Percentiles rank a stretch among this genome's conserved stretches.
phyloP scores from a whole-genome alignment of 2,888 invertebrate genomes.

The Nomada ferruginata region DNA sequence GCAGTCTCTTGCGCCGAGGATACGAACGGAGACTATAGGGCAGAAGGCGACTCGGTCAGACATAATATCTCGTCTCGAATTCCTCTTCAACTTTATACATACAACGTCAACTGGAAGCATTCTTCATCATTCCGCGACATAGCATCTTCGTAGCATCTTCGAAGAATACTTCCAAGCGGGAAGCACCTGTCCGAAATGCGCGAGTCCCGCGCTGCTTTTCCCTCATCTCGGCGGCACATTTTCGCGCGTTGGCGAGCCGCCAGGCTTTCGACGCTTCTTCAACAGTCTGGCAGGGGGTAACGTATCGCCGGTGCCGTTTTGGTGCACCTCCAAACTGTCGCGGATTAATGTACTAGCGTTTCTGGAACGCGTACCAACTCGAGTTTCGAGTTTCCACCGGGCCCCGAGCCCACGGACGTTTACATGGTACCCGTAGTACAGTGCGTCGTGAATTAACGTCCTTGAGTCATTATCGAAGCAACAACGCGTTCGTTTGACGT shows the following conservation, averaged over 20 bases:
- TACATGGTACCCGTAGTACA: background rate
- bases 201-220: slow-evolving; percentile 22
- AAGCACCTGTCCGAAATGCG: slow-evolving; percentile 57
- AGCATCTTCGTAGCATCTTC: background rate
- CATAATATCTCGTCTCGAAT: slow-evolving; percentile 61
- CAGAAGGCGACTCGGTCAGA: slow-evolving; percentile 61
- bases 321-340: slow-evolving; percentile 46
- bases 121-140: background rate
- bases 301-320: slow-evolving; percentile 43
- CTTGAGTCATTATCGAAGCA: slow-evolving; percentile 31
- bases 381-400: slow-evolving; percentile 37
- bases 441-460: background rate
- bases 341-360: slow-evolving; percentile 37
- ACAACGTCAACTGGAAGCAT: slow-evolving; percentile 37
- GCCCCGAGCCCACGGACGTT: background rate
- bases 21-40: slow-evolving; percentile 29
- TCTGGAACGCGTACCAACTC: slow-evolving; percentile 4
- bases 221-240: background rate
- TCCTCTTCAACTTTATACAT: slow-evolving; percentile 61
- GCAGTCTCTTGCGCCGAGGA: slow-evolving; percentile 23
- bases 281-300: slow-evolving; percentile 18
- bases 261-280: slow-evolving; percentile 41
- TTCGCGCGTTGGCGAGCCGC: slow-evolving; percentile 54
- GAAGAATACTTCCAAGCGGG: background rate
- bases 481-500: background rate